Conservation (phyloP, 2,113 vertebrate species). For the Hypanus sabinus region DNA sequence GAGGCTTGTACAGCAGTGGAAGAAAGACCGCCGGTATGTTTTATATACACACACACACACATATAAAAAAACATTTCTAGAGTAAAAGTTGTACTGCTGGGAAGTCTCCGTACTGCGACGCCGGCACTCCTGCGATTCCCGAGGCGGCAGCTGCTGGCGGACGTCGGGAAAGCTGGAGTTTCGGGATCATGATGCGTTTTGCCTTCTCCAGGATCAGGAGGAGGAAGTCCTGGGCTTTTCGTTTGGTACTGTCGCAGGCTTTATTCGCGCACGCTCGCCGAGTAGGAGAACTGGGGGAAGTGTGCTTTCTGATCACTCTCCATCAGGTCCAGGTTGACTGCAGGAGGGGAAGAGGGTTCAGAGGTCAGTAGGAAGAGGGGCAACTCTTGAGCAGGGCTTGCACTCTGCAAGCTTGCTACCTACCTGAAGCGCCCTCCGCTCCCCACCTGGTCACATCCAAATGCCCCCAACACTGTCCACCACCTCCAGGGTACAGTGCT, state of each 20-base stretch:
- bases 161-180: neutral
- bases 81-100: neutral
- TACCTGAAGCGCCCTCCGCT: neutral
- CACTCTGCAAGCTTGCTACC: neutral
- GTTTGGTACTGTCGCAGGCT: neutral
- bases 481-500: no score
- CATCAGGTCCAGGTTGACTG: slow-evolving; percentile 76
- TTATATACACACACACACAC: neutral
- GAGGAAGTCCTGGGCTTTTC: neutral
- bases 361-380: neutral
- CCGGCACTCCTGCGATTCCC: neutral
- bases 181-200: neutral
- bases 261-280: slow-evolving; percentile 83
- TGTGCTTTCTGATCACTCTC: slow-evolving; percentile 78
- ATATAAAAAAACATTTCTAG: slow-evolving; percentile 1
- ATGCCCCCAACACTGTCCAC: no score
- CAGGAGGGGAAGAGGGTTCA: neutral
- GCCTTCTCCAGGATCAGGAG: neutral
- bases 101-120: neutral
- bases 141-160: neutral
- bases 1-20: neutral
- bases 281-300: slow-evolving; percentile 94
- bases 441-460: no score
- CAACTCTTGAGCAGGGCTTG: neutral
- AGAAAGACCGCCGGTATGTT: neutral